A percentile compares a stretch with the other conserved stretches of the same genome.
phyloP scores from a whole-genome alignment of 2,113 vertebrate species.

The Anhinga rufa region DNA sequence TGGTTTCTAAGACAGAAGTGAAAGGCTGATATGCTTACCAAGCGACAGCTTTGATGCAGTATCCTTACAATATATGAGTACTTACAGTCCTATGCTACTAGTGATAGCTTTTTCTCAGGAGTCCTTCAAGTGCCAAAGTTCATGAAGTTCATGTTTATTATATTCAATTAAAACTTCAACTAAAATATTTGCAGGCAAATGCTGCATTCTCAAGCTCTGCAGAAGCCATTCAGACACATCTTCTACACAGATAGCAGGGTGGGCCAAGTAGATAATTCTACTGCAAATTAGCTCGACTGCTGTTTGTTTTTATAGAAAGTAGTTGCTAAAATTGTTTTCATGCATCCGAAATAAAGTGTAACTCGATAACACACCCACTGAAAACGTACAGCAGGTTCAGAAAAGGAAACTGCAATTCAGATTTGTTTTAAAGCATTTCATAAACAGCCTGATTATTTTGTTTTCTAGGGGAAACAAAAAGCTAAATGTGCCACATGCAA shows the following conservation, averaged over 20 bases:
- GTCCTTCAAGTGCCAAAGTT: conserved; percentile 24
- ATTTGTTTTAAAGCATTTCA: conserved; percentile 3
- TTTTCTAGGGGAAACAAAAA: background rate
- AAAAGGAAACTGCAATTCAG: conserved; percentile 2
- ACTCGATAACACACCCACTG: background rate
- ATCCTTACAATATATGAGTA: background rate
- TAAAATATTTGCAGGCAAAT: conserved; percentile 21
- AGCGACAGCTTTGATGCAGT: conserved; percentile 12
- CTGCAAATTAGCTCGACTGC: background rate
- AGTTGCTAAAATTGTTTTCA: background rate
- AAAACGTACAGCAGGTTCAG: background rate
- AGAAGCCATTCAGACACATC: conserved; percentile 22
- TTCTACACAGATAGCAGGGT: background rate
- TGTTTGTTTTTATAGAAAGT: background rate
- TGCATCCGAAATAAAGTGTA: background rate
- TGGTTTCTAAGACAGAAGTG: conserved; percentile 24
- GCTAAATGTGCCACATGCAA: background rate
- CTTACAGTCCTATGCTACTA: background rate
- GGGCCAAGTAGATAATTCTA: background rate
- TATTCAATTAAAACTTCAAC: conserved; percentile 17
- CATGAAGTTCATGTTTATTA: conserved; percentile 33
- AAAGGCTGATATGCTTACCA: conserved; percentile 16
- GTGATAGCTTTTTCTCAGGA: background rate
- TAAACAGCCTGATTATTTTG: background rate
- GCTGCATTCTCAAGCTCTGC: background rate